Conservation (phyloP, 2,797 vertebrate genomes). For the Leptoclinus maculatus region DNA sequence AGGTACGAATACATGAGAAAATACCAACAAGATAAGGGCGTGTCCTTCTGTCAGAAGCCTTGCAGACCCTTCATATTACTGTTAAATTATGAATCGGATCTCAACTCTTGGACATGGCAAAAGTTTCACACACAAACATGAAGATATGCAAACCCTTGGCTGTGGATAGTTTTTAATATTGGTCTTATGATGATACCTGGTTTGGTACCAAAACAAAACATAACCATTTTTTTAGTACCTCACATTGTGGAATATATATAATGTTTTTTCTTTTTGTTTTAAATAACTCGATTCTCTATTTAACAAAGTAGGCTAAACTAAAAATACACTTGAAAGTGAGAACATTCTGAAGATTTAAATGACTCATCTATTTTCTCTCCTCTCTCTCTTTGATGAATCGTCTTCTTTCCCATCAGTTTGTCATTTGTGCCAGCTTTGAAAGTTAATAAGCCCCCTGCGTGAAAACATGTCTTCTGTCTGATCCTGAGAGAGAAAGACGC, state of each 20-base stretch:
- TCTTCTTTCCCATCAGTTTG: not conserved
- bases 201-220: not conserved
- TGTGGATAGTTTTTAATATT: not conserved
- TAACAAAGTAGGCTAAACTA: not conserved
- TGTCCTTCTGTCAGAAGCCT: not conserved
- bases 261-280: not conserved
- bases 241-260: not conserved
- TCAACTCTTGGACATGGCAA: not conserved
- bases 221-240: not conserved
- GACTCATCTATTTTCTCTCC: not conserved
- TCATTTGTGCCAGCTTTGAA: not conserved
- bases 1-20: not conserved
- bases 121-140: not conserved
- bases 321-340: too few relatives aligned
- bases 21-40: not conserved
- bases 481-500: not conserved
- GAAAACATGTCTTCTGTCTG: not conserved
- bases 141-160: not conserved
- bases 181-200: not conserved
- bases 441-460: not conserved
- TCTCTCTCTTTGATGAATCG: not conserved
- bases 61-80: not conserved
- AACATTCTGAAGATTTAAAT: too few relatives aligned
- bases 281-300: not conserved
- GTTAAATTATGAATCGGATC: not conserved